Conservation (phyloP, 2,113 vertebrate species). For the Erythrocebus patas region DNA sequence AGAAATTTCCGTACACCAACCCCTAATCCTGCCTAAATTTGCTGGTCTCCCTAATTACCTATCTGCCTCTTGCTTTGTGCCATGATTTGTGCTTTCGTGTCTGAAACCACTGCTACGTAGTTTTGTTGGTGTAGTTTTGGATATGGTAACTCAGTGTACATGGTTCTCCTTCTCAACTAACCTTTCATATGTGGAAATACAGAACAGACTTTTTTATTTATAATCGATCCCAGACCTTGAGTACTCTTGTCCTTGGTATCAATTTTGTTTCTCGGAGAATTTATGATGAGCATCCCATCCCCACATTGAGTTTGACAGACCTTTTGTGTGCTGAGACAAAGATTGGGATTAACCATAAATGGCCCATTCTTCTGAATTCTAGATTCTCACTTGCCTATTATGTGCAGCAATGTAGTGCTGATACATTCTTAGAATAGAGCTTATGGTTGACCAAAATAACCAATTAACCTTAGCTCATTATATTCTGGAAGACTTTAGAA, state of each 20-base stretch:
- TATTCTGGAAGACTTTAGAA: neutral
- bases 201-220: too few relatives aligned
- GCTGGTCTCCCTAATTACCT: neutral
- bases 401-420: neutral
- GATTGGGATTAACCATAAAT: neutral
- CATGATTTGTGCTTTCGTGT: neutral
- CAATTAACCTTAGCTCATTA: neutral
- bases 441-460: neutral
- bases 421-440: neutral
- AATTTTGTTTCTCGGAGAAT: neutral
- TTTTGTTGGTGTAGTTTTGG: neutral
- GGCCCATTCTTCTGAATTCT: neutral
- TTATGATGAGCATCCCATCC: neutral
- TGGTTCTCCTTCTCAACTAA: neutral
- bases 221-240: neutral
- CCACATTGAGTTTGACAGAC: neutral
- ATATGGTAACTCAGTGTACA: neutral
- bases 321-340: neutral
- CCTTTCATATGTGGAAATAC: neutral
- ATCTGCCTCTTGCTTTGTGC: neutral
- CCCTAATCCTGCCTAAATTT: neutral
- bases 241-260: neutral
- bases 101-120: neutral
- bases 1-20: neutral
- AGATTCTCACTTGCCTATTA: neutral